A percentile compares a stretch with the other conserved stretches of the same genome.
These are phyloP conservation scores for Adoxophyes honmai DNA, from an alignment of 1,140 invertebrate genomes.

Conservation along the genomic window DNA sequence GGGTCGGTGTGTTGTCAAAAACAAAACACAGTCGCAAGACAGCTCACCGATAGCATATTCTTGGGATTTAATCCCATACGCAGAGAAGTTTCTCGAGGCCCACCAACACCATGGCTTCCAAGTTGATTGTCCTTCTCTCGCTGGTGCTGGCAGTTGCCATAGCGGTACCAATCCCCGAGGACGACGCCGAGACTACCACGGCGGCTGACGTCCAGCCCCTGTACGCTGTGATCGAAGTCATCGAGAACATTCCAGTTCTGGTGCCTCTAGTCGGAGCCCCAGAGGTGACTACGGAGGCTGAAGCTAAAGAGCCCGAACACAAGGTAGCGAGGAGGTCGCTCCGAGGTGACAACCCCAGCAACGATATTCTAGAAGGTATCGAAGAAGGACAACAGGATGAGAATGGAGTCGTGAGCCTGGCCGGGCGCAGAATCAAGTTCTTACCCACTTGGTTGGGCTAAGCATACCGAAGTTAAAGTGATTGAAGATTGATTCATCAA, in stretches of 20 bases:
- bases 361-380: conserved; percentile 45
- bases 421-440: conserved; percentile 56
- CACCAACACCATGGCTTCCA: conserved; percentile 46
- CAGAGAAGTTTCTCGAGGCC: conserved; percentile 36
- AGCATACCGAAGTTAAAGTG: conserved; percentile 12
- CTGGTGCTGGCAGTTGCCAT: conserved; percentile 30
- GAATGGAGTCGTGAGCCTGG: conserved; percentile 39
- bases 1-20: conserved; percentile 28
- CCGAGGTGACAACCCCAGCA: conserved; percentile 41
- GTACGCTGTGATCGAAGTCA: conserved; percentile 37
- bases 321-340: conserved; percentile 51
- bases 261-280: conserved; percentile 24
- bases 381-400: conserved; percentile 45
- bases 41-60: conserved; percentile 21
- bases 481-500: not conserved
- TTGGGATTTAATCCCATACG: conserved; percentile 22
- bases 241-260: conserved; percentile 44
- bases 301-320: conserved; percentile 31
- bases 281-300: conserved; percentile 23
- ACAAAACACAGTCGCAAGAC: conserved; percentile 26
- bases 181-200: conserved; percentile 37
- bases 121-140: conserved; percentile 38
- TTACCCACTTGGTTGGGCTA: conserved; percentile 55
- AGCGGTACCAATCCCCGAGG: conserved; percentile 32
- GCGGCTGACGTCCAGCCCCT: conserved; percentile 22